phyloP scores from a whole-genome alignment of 2,113 vertebrate species.

The Muntiacus muntjak region DNA sequence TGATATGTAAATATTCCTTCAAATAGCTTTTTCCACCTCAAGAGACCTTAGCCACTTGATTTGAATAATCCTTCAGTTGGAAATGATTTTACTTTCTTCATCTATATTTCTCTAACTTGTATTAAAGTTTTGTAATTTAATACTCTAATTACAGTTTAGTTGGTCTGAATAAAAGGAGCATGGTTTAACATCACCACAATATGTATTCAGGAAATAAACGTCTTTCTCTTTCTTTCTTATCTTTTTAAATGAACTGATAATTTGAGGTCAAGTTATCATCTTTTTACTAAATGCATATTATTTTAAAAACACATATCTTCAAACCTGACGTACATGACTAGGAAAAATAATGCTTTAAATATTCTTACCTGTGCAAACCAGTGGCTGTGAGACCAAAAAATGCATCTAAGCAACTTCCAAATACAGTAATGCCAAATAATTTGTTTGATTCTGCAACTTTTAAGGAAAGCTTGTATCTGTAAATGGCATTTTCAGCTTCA shows the following conservation, averaged over 20 bases:
- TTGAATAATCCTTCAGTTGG: background rate
- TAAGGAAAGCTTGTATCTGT: slow-evolving; percentile 83
- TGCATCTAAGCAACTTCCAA: slow-evolving; percentile 85
- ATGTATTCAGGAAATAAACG: slow-evolving; percentile 25
- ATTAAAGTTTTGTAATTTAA: slow-evolving; percentile 17
- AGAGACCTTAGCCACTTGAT: background rate
- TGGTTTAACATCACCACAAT: background rate
- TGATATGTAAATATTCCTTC: background rate
- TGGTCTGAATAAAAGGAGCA: slow-evolving; percentile 2
- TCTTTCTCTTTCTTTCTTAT: background rate
- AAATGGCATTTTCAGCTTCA: slow-evolving; percentile 73
- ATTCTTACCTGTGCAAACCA: slow-evolving; percentile 79
- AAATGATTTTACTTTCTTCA: slow-evolving; percentile 39
- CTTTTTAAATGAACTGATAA: slow-evolving; percentile 28
- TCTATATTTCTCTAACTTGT: background rate
- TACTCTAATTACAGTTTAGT: background rate
- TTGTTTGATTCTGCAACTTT: slow-evolving; percentile 77
- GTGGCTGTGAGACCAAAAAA: slow-evolving; percentile 84
- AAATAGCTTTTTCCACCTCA: background rate
- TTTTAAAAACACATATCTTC: background rate
- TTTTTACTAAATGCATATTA: slow-evolving; percentile 27
- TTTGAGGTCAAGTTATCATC: background rate
- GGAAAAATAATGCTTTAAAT: slow-evolving; percentile 28
- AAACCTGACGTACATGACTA: background rate
- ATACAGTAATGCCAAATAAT: slow-evolving; percentile 81